Base-by-base conservation (phyloP, 92 coral and sea anemone genomes). In the Isaurus tuberculatus region DNA sequence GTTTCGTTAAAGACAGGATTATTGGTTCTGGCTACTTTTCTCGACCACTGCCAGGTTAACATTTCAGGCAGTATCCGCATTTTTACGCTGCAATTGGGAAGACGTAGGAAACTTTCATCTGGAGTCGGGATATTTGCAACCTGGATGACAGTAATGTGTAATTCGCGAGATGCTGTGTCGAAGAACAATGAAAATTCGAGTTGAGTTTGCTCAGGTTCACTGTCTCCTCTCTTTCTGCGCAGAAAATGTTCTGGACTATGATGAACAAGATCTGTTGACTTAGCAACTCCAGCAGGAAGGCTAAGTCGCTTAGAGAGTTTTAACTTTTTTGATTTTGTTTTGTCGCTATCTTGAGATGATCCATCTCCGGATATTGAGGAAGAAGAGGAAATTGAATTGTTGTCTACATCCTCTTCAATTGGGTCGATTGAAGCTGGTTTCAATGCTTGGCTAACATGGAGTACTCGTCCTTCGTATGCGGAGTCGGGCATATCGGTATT, bases 11-110 rank as follows among this genome's bases (percentile, higher is more conserved):
- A 96, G 22, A 89, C 90, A 2, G 98, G 98, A 29, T 85, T 94
- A 14, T 88, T 85, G 27, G 98, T 94, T 23, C 99, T 90, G 33
- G 97, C 86, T 11, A 92, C 88, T 30, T 90, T 91, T 68, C 99
- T 88, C 27, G 98, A 94, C 94, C 95, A 93, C 85, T 91, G 98
- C 97, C 93, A 92, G 30, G 83, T 81, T 67, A 91, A 61, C 96
- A 92, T 91, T 69, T 94, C 97, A 73, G 98, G 95, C 29, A 92
- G 82, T 13, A 96, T 94, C 30, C 99, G 86, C 96, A 96, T 93
- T 71, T 94, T 91, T 0, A 96, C 99, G 66, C 97, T 94, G 73
- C 95, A 96, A 70, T 92, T 92, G 20, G 98, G 98, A 49, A 94
- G 95, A 70, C 93, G 92, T 36, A 90, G 89, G 55, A 91, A 90